A percentile compares a stretch with the other conserved stretches of the same genome.
Conservation (phyloP, 2,797 vertebrate species). For the Babyrousa celebensis region DNA sequence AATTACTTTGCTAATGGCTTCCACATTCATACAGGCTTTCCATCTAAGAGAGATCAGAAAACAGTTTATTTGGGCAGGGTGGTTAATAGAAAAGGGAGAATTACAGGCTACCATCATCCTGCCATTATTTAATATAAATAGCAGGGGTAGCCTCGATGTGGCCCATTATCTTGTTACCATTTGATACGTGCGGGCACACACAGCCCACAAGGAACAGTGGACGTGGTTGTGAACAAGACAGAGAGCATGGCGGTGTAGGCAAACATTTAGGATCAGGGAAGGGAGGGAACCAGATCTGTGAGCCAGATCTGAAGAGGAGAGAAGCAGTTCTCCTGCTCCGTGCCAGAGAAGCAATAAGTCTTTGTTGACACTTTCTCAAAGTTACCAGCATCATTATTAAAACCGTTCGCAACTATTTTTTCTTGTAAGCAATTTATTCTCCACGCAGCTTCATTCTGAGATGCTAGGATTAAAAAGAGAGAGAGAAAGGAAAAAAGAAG, state of each 20-base stretch:
- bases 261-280: background rate
- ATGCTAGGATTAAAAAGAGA: conserved; percentile 67
- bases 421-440: conserved; percentile 75
- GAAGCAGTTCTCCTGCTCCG: background rate
- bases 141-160: background rate
- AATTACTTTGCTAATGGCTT: conserved; percentile 90
- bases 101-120: conserved; percentile 69
- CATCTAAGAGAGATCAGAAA: conserved; percentile 90
- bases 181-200: background rate
- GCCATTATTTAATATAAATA: conserved; percentile 84
- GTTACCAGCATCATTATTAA: conserved; percentile 77
- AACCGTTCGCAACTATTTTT: conserved; percentile 63
- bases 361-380: conserved; percentile 74
- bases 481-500: background rate
- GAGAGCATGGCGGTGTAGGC: background rate
- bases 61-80: conserved; percentile 84
- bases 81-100: conserved; percentile 83
- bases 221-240: background rate
- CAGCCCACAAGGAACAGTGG: background rate
- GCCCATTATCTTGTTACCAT: conserved; percentile 60
- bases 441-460: conserved; percentile 67
- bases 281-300: conserved; percentile 22
- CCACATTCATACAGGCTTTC: conserved; percentile 90
- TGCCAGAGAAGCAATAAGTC: conserved; percentile 67
- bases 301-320: conserved; percentile 51